A percentile compares a stretch with the other conserved stretches of the same genome.
Evolutionary conservation across 2,888 invertebrate species (phyloP).

Genomic region (Deilephila elpenor): DNA sequence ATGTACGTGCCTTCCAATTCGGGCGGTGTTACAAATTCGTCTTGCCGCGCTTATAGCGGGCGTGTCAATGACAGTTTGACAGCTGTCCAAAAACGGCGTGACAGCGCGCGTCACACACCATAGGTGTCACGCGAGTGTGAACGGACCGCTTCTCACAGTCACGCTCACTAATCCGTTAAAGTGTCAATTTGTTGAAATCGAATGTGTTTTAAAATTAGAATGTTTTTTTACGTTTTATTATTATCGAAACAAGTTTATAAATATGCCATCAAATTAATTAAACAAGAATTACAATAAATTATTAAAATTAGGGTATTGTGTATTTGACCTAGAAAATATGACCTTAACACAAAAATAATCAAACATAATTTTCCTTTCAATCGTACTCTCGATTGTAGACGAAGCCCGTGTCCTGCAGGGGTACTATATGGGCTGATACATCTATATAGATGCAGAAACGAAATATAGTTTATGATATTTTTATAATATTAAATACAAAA

Average conservation of each 20-base stretch:
- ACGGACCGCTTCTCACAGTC: not conserved
- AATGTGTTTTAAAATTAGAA: not conserved
- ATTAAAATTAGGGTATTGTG: too few species aligned
- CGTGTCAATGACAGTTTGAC: conserved; percentile 69
- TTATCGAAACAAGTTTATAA: not conserved
- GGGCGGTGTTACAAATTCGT: not conserved
- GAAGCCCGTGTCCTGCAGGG: too few species aligned
- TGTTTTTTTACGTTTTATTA: not conserved
- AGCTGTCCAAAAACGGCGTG: conserved; percentile 65
- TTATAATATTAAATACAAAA: not conserved
- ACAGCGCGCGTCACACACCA: conserved; percentile 54
- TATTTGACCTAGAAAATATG: too few species aligned
- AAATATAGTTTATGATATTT: not conserved
- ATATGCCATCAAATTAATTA: too few species aligned
- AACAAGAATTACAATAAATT: too few species aligned
- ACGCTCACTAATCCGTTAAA: conserved; percentile 3
- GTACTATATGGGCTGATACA: too few species aligned
- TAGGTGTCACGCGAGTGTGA: conserved; percentile 39
- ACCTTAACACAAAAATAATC: too few species aligned
- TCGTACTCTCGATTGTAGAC: too few species aligned
- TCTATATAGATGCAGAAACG: too few species aligned
- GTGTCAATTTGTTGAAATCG: conserved; percentile 3
- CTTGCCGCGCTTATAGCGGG: not conserved
- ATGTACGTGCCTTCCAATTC: conserved; percentile 9
- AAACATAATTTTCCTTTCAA: too few species aligned